Base-by-base conservation (phyloP, 2,888 invertebrate genomes). In the Perdita meconis region DNA sequence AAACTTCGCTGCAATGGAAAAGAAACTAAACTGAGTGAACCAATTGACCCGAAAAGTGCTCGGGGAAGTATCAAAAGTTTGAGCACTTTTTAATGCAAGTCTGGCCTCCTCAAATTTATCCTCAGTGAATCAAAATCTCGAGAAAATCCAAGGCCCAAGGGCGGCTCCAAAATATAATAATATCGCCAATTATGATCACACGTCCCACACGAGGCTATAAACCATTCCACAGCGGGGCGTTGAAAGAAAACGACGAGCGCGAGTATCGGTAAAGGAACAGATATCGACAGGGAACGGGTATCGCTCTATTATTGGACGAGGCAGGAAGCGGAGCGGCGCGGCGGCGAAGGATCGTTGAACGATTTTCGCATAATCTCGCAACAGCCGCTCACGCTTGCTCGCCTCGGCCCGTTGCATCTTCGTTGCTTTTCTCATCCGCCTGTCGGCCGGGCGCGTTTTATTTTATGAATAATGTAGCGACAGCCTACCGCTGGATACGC, bases 381-480 rank as follows among this genome's bases (percentile, higher is more conserved):
- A 57, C 74, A 64, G 50, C 22, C 36, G 42, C 44, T 56, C 50
- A 44, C 53, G 53, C 57, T 50, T 22, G 55, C 42, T 67, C 63
- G 38, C 30, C 65, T 73, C 74, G 74, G 56, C 47, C 47, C 51
- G 64, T 30, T 67, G 71, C 66, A 38, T 69, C 51, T 64, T 63
- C 40, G 61, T 50, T 57, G 60, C 63, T 67, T 73, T 74, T 66
- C 63, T 69, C 57, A 47, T 63, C 68, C 65, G 66, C 71, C 76
- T 59, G 50, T 38, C 61, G 74, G 57, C 68, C 40, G 42, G 50
- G 75, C 51, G 42, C 51, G 80, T 85, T 86, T 84, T 87, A 81
- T 86, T 87, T 86, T 86, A 89, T 83, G 86, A 87, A 88, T 89
- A 83, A 87, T 85, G 81, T 82, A 84, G 81, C 74, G 77, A 77